Conservation (phyloP, 2,888 invertebrate genomes). For the Caenorhabditis afra region DNA sequence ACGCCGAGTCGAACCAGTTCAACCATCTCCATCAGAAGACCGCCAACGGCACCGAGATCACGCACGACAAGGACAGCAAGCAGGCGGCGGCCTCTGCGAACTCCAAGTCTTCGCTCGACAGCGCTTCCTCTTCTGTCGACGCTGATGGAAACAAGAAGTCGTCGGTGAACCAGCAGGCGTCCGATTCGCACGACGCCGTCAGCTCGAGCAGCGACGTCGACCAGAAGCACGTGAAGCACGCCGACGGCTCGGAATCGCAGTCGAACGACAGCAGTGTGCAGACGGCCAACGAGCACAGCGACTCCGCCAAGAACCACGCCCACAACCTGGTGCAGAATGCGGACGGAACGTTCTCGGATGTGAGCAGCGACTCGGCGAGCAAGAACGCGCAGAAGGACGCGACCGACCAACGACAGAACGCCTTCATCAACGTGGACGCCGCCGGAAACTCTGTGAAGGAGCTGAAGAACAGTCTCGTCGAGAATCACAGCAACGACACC, state of each 20-base stretch:
- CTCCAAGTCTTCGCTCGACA: conserved; percentile 2
- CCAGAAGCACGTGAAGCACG: background rate
- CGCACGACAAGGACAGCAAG: conserved; percentile 31
- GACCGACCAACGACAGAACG: conserved; percentile 28
- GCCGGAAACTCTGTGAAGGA: conserved; percentile 15
- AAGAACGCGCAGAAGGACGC: conserved; percentile 43
- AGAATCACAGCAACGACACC: conserved; percentile 33
- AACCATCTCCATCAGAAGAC: conserved; percentile 17
- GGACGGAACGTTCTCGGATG: conserved; percentile 30
- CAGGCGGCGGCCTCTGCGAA: conserved; percentile 32
- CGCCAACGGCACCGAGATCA: conserved; percentile 30
- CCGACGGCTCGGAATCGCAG: conserved; percentile 22
- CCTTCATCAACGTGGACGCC: conserved; percentile 4
- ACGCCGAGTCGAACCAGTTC: conserved; percentile 43
- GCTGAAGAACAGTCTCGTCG: conserved; percentile 26
- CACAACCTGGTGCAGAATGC: background rate
- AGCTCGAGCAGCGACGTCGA: conserved; percentile 31
- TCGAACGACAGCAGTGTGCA: conserved; percentile 34
- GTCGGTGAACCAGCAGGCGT: background rate
- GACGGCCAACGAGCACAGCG: conserved; percentile 36
- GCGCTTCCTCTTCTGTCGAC: conserved; percentile 8
- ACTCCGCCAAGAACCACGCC: conserved; percentile 15
- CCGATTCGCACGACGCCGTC: conserved; percentile 24
- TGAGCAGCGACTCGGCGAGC: conserved; percentile 18
- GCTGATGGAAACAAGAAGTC: conserved; percentile 21